Evolutionary conservation across 2,797 vertebrate species (phyloP), one percentile per base, ranked within the genome.

Genomic region (Peromyscus eremicus): DNA sequence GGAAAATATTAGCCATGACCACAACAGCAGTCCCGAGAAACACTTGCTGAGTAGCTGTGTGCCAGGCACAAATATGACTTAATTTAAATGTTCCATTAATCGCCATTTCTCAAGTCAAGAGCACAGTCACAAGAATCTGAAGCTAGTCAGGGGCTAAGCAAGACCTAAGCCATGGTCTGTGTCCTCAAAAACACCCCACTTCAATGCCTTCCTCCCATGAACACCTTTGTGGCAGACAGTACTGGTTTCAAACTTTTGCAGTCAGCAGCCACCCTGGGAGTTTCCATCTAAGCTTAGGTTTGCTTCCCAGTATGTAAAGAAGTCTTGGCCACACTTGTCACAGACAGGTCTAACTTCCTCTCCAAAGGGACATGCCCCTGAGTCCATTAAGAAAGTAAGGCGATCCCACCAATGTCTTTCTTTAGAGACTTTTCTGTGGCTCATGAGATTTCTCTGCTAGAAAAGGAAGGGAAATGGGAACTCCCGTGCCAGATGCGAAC

Each of bases 41-140:
- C 21, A 9, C 37, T 62, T 1, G 0, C 82, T 0, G 11, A 60
- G 21, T 2, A 2, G 32, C 43, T n/a, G 0, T 0, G 2, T 32
- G 62, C 57, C 43, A 12, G 37, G 49, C 2, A 32, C 1, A 60
- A 6, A 25, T 2, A 6, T 40, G 21, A 37, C 21, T 9, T 40
- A 34, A 12, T 71, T 49, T 64, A 29, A 70, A 8, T 80, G 29
- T 34, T 60, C 25, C 46, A 4, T n/a, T 94, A 73, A 29, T 57
- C 57, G 19, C 11, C 43, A 32, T 71, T 75, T 71, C 27, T 64
- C 5, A 66, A 84, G 32, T 34, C 68, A 64, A 92, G 82, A 73
- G 70, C 40, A 82, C 37, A 46, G 49, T 19, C 60, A 4, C 46
- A 52, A 70, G 60, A 55, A 9, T 87, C 57, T 40, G 46, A 40